These are phyloP conservation scores for Diplazon laetatorius DNA, from an alignment of 2,888 invertebrate species.

Conservation along the genomic window DNA sequence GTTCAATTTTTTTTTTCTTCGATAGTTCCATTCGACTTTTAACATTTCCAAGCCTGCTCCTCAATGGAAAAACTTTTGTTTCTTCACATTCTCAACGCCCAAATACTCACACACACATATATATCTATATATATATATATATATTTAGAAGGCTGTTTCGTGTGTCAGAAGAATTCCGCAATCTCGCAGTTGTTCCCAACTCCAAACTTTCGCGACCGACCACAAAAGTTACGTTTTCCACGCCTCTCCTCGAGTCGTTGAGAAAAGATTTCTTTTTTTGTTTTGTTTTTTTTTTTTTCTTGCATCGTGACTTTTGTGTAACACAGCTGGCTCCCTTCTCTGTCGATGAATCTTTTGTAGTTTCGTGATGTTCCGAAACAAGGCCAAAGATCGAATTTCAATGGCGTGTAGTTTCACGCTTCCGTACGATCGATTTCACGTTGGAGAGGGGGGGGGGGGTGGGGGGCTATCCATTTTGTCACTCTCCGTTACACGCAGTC, in stretches of 20 bases:
- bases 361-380: background rate
- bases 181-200: constrained; percentile 12
- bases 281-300: too few species aligned
- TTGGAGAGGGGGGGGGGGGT: too few species aligned
- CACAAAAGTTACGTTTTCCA: background rate
- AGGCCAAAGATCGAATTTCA: constrained; percentile 53
- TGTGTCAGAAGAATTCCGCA: constrained; percentile 3
- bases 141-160: background rate
- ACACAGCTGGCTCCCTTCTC: too few species aligned
- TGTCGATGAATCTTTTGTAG: constrained; percentile 13
- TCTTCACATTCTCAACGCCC: too few species aligned
- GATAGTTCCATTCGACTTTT: too few species aligned
- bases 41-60: too few species aligned
- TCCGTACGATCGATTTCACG: constrained; percentile 24
- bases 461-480: constrained; percentile 24
- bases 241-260: background rate
- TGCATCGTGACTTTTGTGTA: too few species aligned
- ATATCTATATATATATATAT: too few species aligned
- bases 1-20: too few species aligned
- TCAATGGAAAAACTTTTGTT: too few species aligned
- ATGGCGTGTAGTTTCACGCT: constrained; percentile 52
- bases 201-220: constrained; percentile 3
- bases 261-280: too few species aligned
- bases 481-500: constrained; percentile 1
- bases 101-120: too few species aligned